These are phyloP conservation scores for Geopemphigus sp. DNA, from an alignment of 1,140 invertebrate species.

Conservation along the genomic window DNA sequence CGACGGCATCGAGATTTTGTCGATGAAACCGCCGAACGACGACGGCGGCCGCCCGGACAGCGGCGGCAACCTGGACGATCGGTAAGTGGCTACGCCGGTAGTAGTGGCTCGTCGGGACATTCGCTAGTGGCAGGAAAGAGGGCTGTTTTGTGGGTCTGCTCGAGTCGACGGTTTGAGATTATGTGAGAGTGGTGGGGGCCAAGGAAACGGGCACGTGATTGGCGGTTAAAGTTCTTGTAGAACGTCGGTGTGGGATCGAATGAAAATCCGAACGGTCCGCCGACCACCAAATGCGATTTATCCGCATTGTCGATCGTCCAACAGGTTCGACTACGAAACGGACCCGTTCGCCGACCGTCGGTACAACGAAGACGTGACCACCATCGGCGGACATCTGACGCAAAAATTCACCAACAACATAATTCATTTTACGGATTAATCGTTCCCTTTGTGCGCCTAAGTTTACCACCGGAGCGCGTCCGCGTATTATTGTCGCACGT, in stretches of 20 bases:
- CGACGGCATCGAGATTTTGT: slow-evolving; percentile 57
- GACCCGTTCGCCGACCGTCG: slow-evolving; percentile 24
- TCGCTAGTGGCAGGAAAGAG: no score
- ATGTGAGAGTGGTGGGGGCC: no score
- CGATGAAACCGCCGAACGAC: slow-evolving; percentile 58
- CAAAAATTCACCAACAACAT: slow-evolving; percentile 39
- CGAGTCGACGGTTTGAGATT: no score
- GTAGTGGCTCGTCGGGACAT: neutral
- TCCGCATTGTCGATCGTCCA: no score
- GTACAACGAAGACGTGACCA: slow-evolving; percentile 19
- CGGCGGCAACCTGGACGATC: slow-evolving; percentile 46
- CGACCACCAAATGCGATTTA: no score
- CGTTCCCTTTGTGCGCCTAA: neutral
- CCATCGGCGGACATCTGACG: slow-evolving; percentile 1
- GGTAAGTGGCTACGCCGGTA: neutral
- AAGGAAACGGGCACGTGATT: no score
- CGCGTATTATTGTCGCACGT: no score
- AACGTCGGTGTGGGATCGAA: no score
- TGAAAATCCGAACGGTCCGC: no score
- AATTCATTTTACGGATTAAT: slow-evolving; percentile 40
- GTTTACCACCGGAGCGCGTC: no score
- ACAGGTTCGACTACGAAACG: slow-evolving; percentile 20
- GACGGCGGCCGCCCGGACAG: slow-evolving; percentile 59
- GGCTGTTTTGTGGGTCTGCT: no score
- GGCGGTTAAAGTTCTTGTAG: no score